Base-by-base conservation (phyloP, 2,797 vertebrate species). In the Myotis findleyi region DNA sequence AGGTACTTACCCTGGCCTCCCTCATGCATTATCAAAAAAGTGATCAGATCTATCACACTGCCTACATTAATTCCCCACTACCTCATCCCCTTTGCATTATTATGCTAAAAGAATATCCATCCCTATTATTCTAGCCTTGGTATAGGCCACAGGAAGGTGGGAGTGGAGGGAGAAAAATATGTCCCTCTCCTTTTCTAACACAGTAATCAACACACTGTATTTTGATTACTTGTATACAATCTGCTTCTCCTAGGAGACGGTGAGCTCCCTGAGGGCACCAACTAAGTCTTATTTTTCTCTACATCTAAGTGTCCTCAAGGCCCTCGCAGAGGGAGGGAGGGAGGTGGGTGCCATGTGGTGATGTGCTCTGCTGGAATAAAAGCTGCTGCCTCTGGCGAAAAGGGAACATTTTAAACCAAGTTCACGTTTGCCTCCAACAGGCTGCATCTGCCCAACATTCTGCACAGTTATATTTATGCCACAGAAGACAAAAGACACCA, bases 351-450 rank as follows among this genome's bases (percentile, higher is more conserved):
- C 83, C 89, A 51, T 76, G 68, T 69, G 80, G 57, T 64, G 86
- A 68, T 44, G 75, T 41, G 91, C 47, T 92, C 49, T 30, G 33
- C 36, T 81, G 72, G 59, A 91, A 92, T 71, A 69, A 95, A 94
- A 86, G 59, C 33, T 89, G 75, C 89, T 89, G 83, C 64, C 73
- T 44, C 82, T 80, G 79, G 91, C 59, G 12, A 72, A 91, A 92
- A 92, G 33, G 49, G 69, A 87, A 38, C n/a, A 75, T 79, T 97
- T 89, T 41, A 87, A 95, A 96, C 87, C 20, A 36, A 87, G 66
- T 88, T 84, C 81, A 13, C 64, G 41, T 75, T 82, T 94, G 62
- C 62, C 55, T 89, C 79, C 83, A 38, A 86, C 88, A 94, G 80
- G 87, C 25, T 64, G 49, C 87, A 94, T 79, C 89, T 89, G 84